Conservation (phyloP, 2,888 invertebrate genomes). For the Drosophila anceps region DNA sequence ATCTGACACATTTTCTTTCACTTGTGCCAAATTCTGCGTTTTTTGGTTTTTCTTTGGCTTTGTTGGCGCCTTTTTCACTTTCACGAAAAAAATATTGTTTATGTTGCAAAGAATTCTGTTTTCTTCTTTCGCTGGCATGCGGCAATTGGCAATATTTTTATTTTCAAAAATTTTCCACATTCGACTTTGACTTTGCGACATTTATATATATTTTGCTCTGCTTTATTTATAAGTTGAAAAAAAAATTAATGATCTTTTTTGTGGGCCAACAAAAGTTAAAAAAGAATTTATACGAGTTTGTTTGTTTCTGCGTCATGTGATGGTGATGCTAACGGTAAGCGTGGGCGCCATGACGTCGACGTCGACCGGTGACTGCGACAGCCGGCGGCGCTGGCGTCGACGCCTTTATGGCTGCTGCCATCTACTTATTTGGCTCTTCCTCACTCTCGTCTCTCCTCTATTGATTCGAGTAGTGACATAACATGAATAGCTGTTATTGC, state of each 20-base stretch:
- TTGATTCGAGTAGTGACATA: conserved; percentile 36
- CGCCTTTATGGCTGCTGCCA: conserved; percentile 47
- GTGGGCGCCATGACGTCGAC: conserved; percentile 76
- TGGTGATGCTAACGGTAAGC: conserved; percentile 57
- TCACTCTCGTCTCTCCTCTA: not conserved
- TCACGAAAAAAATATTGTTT: conserved; percentile 21
- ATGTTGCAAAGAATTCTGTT: conserved; percentile 26
- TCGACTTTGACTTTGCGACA: conserved; percentile 9
- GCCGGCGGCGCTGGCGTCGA: conserved; percentile 27
- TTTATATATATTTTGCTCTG: conserved; percentile 10
- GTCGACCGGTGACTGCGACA: conserved; percentile 23
- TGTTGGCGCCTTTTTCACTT: conserved; percentile 50
- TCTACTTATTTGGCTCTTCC: conserved; percentile 26
- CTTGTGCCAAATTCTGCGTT: conserved; percentile 40
- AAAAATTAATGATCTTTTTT: conserved; percentile 52
- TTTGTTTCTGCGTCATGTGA: conserved; percentile 71
- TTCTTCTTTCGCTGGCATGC: conserved; percentile 39
- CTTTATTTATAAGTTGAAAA: conserved; percentile 35
- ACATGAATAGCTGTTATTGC: conserved; percentile 18
- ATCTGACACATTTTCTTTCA: conserved; percentile 34
- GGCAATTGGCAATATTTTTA: conserved; percentile 39
- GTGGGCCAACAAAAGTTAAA: conserved; percentile 22
- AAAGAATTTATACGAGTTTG: conserved; percentile 2
- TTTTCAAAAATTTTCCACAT: conserved; percentile 59
- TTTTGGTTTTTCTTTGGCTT: conserved; percentile 10